A percentile compares a stretch with the other conserved stretches of the same genome.
Conservation (phyloP, 2,797 vertebrate genomes). For the Xenentodon cancila region DNA sequence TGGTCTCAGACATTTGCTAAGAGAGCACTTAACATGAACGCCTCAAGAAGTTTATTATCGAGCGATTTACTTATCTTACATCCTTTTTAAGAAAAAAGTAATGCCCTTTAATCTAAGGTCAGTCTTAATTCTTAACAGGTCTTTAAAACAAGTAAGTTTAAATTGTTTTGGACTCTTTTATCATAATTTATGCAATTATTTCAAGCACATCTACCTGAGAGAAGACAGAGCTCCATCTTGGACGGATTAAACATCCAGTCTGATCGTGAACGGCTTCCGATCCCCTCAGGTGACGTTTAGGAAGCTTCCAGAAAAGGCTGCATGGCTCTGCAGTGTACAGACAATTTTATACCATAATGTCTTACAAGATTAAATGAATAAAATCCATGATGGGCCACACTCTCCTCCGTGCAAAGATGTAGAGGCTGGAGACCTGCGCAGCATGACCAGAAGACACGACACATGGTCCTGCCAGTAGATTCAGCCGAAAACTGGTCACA, state of each 20-base stretch:
- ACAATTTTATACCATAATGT: conserved; percentile 1
- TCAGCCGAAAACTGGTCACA: too few species aligned
- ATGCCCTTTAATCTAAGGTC: conserved; percentile 8
- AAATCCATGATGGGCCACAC: conserved; percentile 1
- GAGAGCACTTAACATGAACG: too few species aligned
- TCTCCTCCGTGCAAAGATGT: background rate
- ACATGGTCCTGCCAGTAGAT: too few species aligned
- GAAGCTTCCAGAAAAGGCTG: background rate
- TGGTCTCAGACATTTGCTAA: too few species aligned
- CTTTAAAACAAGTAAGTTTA: conserved; percentile 10
- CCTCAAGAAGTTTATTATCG: background rate
- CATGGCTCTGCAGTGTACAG: background rate
- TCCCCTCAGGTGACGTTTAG: conserved; percentile 2
- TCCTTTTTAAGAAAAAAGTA: background rate
- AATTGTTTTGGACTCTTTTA: background rate
- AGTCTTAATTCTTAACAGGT: background rate
- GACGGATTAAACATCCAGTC: background rate
- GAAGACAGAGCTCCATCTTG: background rate
- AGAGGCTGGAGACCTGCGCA: background rate
- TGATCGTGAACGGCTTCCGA: background rate
- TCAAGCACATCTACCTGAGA: conserved; percentile 1
- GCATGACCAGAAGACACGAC: too few species aligned
- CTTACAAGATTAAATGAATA: conserved; percentile 9
- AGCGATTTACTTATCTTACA: background rate
- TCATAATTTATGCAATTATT: background rate